Base-by-base conservation (phyloP, 2,888 invertebrate genomes). In the Agrochola lychnidis region DNA sequence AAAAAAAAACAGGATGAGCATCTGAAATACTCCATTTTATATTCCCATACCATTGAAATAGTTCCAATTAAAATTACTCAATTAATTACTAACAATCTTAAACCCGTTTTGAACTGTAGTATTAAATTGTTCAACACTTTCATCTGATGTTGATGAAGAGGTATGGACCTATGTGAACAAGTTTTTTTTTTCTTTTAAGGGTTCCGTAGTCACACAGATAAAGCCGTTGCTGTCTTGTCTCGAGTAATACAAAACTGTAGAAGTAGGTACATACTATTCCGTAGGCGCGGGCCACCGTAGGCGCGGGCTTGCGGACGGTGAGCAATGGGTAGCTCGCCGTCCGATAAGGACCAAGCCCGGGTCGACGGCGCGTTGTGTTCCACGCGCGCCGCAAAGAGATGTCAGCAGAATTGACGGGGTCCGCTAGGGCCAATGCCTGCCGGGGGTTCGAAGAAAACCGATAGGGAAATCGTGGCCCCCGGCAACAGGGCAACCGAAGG, bases 51-150 rank as follows among this genome's bases (percentile, higher is more conserved):
- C 51, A 57, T 22, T 42, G 59, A 79, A 76, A 70, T 48, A 79
- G 68, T 45, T 69, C 81, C 74, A 86, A 86, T 88, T 87, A 83
- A 88, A 81, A 79, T 87, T 73, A 78, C 77, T 81, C 74, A 40
- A 81, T 86, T 88, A 86, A 86, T 86, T 84, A 86, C 61, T 63
- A 71, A 63, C 76, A 81, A 82, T 78, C 62, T 67, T 30, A 40
- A 77, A 81, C 84, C 57, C 42, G 83, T 82, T 77, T 74, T 48
- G 30, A 63, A 59, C 22, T 62, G 64, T 76, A 42, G 73, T 72
- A 72, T 85, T 73, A 63, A 83, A 82, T 83, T 78, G 67, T 73
- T 81, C 76, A 77, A 88, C 76, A 80, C 79, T 81, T 80, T 77
- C 56, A 70, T 78, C 64, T 36, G 62, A 84, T 70, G 76, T 79